A percentile compares a stretch with the other conserved stretches of the same genome.
Evolutionary conservation across 2,113 vertebrate species (phyloP).

Genomic region (Todiramphus chloris): DNA sequence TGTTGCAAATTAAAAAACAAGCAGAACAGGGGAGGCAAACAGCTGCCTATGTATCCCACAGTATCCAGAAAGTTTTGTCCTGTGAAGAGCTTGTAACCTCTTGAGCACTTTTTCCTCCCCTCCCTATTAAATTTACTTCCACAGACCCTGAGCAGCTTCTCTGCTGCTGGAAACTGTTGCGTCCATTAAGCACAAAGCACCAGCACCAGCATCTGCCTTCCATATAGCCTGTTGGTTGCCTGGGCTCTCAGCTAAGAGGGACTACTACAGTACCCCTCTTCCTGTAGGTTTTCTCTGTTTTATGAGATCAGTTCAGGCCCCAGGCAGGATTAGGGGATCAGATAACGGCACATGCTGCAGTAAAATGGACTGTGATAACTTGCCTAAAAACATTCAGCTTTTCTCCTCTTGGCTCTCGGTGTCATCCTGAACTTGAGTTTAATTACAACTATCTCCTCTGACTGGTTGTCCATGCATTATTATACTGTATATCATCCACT

Average conservation of each 20-base stretch:
- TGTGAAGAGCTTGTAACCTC: not conserved
- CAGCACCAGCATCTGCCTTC: not conserved
- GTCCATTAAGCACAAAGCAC: not conserved
- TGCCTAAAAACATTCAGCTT: not conserved
- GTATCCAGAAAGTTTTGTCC: not conserved
- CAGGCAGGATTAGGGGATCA: not conserved
- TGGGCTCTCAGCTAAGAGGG: not conserved
- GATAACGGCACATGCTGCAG: not conserved
- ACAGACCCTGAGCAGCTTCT: not conserved
- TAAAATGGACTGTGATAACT: slow-evolving; percentile 8
- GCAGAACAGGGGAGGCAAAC: not conserved
- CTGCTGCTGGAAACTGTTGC: not conserved
- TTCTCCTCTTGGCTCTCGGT: not conserved
- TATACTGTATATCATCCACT: slow-evolving; percentile 7
- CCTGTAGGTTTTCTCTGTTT: not conserved
- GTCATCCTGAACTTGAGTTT: slow-evolving; percentile 26
- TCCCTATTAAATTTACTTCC: not conserved
- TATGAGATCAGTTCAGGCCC: not conserved
- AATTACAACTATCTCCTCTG: slow-evolving; percentile 41
- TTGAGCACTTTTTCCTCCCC: not conserved
- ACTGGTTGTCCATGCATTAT: slow-evolving; percentile 1
- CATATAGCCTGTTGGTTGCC: not conserved
- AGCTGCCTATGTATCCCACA: no score
- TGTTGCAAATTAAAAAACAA: not conserved
- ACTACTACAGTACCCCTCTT: not conserved